phyloP scores from a whole-genome alignment of 1,140 invertebrate genomes.

The Psilanteris sp. region DNA sequence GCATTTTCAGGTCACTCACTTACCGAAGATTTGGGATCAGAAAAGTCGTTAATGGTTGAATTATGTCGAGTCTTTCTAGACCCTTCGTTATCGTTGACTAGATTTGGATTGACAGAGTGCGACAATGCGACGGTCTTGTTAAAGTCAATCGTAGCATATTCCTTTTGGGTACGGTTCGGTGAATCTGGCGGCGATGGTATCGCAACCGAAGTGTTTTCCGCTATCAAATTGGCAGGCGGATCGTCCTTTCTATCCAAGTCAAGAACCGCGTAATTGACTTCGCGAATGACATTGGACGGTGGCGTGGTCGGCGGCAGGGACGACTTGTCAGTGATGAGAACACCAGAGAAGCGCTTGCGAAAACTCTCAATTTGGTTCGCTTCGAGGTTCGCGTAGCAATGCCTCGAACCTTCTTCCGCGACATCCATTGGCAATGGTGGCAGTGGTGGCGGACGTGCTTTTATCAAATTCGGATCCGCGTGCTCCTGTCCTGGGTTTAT shows the following conservation, averaged over 20 bases:
- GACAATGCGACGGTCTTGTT: constrained; percentile 94
- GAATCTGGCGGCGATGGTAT: constrained; percentile 79
- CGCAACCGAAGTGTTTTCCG: constrained; percentile 57
- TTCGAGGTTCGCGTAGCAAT: constrained; percentile 85
- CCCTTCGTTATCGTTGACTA: constrained; percentile 81
- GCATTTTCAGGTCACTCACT: constrained; percentile 79
- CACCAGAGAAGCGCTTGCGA: constrained; percentile 71
- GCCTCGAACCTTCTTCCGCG: constrained; percentile 73
- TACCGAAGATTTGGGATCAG: constrained; percentile 80
- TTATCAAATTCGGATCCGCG: constrained; percentile 17
- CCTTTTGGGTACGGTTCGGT: constrained; percentile 82
- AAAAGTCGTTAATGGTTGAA: constrained; percentile 81
- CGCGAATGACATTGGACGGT: constrained; percentile 73
- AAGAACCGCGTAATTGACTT: constrained; percentile 88
- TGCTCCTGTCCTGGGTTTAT: constrained; percentile 79
- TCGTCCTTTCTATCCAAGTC: constrained; percentile 83
- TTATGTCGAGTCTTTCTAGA: constrained; percentile 85
- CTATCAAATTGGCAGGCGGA: neutral
- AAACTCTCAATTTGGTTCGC: constrained; percentile 81
- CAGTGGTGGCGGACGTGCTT: constrained; percentile 64
- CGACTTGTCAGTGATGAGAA: constrained; percentile 75
- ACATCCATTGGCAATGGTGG: constrained; percentile 58
- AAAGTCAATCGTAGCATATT: constrained; percentile 96
- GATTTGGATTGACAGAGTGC: constrained; percentile 81
- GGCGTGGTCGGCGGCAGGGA: constrained; percentile 78